Conservation (phyloP, 1,140 invertebrate genomes). For the Rhynchophorus ferrugineus region DNA sequence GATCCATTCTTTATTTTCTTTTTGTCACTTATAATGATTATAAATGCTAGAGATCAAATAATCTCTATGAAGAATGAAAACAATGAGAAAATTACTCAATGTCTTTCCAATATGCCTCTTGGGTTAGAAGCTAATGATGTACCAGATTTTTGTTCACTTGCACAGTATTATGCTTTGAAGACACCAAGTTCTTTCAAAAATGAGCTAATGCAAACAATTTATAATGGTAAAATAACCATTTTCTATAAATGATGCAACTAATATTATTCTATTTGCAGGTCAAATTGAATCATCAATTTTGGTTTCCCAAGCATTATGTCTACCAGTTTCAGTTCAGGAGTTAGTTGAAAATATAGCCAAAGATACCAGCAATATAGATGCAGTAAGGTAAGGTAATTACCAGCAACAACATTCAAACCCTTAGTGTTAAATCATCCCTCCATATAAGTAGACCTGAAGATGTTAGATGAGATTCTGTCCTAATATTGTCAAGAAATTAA, state of each 20-base stretch:
- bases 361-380: conserved; percentile 49
- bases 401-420: background rate
- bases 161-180: conserved; percentile 86
- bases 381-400: conserved; percentile 43
- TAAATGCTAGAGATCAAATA: conserved; percentile 91
- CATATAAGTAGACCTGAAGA: too few species aligned
- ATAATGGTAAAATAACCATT: conserved; percentile 31
- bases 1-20: conserved; percentile 97
- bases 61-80: conserved; percentile 68
- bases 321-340: conserved; percentile 86
- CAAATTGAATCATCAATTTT: conserved; percentile 41
- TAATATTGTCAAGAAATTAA: too few species aligned
- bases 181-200: conserved; percentile 89
- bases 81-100: conserved; percentile 66
- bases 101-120: conserved; percentile 67
- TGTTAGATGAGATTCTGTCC: too few species aligned
- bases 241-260: background rate
- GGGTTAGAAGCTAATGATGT: conserved; percentile 88
- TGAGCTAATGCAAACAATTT: conserved; percentile 48
- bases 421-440: too few species aligned
- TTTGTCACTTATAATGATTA: conserved; percentile 87
- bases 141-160: conserved; percentile 92
- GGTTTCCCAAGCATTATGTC: conserved; percentile 84
- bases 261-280: conserved; percentile 7
- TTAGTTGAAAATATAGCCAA: conserved; percentile 60